Base-by-base conservation (phyloP, 1,140 invertebrate species). In the Plutomurus gul region DNA sequence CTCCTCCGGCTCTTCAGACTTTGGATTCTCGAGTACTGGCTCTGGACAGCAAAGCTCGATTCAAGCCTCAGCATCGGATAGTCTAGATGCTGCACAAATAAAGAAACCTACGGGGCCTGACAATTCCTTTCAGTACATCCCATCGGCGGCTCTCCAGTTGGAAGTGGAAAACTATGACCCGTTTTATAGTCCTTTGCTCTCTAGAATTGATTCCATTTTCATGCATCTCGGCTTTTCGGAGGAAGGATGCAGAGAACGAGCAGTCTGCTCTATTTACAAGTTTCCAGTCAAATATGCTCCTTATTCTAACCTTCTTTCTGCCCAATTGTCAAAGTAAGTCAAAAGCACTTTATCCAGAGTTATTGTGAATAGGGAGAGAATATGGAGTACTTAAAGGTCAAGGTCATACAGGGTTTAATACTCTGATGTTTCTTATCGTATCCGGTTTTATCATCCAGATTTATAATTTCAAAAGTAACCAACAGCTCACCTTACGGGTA, bases 291-390 rank as follows among this genome's bases (percentile, higher is more conserved):
- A 94, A 84, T 95, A 92, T 85, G 93, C 93, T 0, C 93, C 93
- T 0, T 95, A 93, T 83, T 94, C 93, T 75, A 95, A 95, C 85
- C 88, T 95, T n/a, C 90, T 95, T 1, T 95, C 93, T 1, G 93
- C 93, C 0, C 93, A 95, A 84, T 85, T 95, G 27, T 94, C 93
- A 86, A 94, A 93, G 94, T 95, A 87, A 89, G 87, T 85, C 0
- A 8, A 40, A n/a, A n/a, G n/a, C n/a, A n/a, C 3, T 3, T 71
- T 33, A n/a, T n/a, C n/a, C n/a, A n/a, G n/a, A n/a, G n/a, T n/a
- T n/a, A n/a, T n/a, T n/a, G n/a, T n/a, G n/a, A n/a, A n/a, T n/a
- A n/a, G n/a, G n/a, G n/a, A n/a, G n/a, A n/a, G n/a, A n/a, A n/a
- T n/a, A n/a, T n/a, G n/a, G n/a, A n/a, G n/a, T n/a, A n/a, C n/a